Conservation (phyloP, 1,140 invertebrate genomes). For the Magallana gigas region DNA sequence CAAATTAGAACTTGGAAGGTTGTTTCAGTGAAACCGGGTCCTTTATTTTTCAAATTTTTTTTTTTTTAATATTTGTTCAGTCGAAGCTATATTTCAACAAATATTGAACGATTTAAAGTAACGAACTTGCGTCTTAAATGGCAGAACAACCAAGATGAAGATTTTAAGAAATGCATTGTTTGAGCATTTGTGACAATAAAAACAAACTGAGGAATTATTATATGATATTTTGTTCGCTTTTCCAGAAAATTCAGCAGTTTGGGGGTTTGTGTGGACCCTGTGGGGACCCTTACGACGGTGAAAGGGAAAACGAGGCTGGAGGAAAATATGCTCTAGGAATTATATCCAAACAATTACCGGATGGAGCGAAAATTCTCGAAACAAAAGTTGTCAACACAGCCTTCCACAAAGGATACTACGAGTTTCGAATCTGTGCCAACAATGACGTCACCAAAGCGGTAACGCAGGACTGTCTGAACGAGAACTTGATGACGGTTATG, state of each 20-base stretch:
- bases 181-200: not conserved
- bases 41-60: too few relatives aligned
- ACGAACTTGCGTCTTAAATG: too few relatives aligned
- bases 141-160: too few relatives aligned
- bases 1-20: too few relatives aligned
- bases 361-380: slow-evolving; percentile 44
- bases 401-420: slow-evolving; percentile 56
- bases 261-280: slow-evolving; percentile 78
- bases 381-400: slow-evolving; percentile 67
- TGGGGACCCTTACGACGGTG: slow-evolving; percentile 72
- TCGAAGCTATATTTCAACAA: too few relatives aligned
- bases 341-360: slow-evolving; percentile 29
- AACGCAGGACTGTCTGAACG: slow-evolving; percentile 57
- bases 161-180: too few relatives aligned
- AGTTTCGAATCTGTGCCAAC: slow-evolving; percentile 61
- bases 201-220: not conserved
- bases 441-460: slow-evolving; percentile 71
- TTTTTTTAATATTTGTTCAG: too few relatives aligned
- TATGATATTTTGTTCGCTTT: not conserved
- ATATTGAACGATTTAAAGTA: too few relatives aligned
- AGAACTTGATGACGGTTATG: slow-evolving; percentile 75
- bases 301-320: slow-evolving; percentile 74
- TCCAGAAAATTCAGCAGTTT: slow-evolving; percentile 51
- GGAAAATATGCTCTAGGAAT: slow-evolving; percentile 63
- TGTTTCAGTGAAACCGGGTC: too few relatives aligned